phyloP scores from a whole-genome alignment of 2,113 vertebrate species.

The Jacana jacana region DNA sequence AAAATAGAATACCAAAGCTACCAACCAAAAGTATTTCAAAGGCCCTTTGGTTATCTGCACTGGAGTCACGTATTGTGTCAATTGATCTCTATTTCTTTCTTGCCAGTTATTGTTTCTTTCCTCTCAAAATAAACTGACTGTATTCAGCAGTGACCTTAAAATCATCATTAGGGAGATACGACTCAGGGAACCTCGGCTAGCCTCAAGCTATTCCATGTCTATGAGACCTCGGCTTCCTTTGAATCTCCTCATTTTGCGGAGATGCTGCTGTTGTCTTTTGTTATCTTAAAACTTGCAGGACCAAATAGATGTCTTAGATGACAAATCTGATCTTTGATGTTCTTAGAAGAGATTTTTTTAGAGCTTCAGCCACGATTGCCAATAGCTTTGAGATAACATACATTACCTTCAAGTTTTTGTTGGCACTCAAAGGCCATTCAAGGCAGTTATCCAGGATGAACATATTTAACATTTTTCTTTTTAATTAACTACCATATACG shows the following conservation, averaged over 20 bases:
- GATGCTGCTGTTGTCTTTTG: neutral
- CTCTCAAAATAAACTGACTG: neutral
- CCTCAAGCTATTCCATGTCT: neutral
- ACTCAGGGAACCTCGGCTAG: neutral
- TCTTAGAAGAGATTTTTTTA: neutral
- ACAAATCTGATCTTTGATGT: neutral
- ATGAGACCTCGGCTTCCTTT: neutral
- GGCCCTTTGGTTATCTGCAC: constrained; percentile 23
- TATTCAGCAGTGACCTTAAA: constrained; percentile 4
- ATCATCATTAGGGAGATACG: neutral
- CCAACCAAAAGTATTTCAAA: constrained; percentile 53
- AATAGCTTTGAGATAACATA: neutral
- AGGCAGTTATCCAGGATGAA: neutral
- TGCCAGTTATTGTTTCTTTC: neutral
- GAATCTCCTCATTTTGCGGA: neutral
- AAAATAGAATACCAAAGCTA: constrained; percentile 36
- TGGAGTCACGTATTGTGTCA: neutral
- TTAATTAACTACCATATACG: neutral
- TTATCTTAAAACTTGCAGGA: neutral
- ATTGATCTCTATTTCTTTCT: neutral
- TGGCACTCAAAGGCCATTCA: neutral
- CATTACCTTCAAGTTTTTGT: neutral
- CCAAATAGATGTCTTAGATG: neutral
- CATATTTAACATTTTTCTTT: neutral
- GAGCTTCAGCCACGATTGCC: neutral